A percentile compares a stretch with the other conserved stretches of the same genome.
Conservation (phyloP, 2,797 vertebrate genomes). For the Geotrypetes seraphini region DNA sequence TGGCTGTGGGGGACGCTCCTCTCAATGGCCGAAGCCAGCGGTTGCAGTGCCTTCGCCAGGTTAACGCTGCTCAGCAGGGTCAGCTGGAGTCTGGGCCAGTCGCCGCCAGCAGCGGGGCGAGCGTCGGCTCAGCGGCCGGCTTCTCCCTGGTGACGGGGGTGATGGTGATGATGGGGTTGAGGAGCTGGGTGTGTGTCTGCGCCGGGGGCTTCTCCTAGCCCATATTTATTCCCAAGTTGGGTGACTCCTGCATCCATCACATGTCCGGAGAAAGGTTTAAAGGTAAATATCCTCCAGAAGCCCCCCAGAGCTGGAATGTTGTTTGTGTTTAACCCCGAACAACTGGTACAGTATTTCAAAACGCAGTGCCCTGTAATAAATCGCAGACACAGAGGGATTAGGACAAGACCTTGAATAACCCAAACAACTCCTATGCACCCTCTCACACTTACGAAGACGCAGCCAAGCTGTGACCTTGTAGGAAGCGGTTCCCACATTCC, state of each 20-base stretch:
- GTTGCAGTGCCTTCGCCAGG: no score
- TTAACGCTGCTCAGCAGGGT: no score
- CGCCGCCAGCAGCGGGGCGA: no score
- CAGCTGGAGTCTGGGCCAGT: no score
- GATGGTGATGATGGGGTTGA: no score
- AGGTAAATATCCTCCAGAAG: conserved; percentile 7
- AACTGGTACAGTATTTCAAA: conserved; percentile 43
- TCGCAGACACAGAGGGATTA: conserved; percentile 25
- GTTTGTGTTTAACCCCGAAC: conserved; percentile 33
- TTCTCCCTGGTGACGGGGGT: no score
- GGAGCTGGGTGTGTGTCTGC: no score
- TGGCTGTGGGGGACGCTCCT: no score
- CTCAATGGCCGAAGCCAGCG: no score
- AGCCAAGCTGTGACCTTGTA: conserved; percentile 13
- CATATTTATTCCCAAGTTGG: background rate
- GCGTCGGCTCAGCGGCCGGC: no score
- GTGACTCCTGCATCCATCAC: background rate
- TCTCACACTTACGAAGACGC: conserved; percentile 1
- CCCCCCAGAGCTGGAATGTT: conserved; percentile 21
- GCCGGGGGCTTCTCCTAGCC: no score
- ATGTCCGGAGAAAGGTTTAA: conserved; percentile 16
- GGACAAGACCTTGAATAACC: conserved; percentile 47
- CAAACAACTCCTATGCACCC: background rate
- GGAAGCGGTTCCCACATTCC: conserved; percentile 15
- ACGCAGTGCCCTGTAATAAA: conserved; percentile 31